Base-by-base conservation (phyloP, 2,888 invertebrate species). In the Agriopis leucophaearia region DNA sequence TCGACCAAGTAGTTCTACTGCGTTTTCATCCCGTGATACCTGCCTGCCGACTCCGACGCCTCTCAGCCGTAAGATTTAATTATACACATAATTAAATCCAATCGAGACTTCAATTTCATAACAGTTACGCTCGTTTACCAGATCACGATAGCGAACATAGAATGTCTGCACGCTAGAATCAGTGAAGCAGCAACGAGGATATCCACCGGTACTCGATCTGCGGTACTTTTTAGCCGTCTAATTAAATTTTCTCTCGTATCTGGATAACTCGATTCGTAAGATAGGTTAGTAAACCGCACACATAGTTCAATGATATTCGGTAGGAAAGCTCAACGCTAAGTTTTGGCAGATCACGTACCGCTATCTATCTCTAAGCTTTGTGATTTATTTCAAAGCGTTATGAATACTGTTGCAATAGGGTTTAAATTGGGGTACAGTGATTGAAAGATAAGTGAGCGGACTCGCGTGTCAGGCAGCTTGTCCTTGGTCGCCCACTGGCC, bases 401-500 rank as follows among this genome's bases (percentile, higher is more conserved):
- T 8, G 51, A 64, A 62, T 48, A 69, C 61, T 63, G 66, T 50
- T 71, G 70, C 36, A 62, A 73, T 72, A 74, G 73, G 73, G 74
- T 74, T 72, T 72, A 74, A 73, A 73, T 73, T 77, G 60, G 67
- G 71, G 72, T 73, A 77, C 79, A 77, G 71, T 76, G 73, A 77
- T 79, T 78, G 80, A 76, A 75, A 82, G 81, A 82, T 82, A 79
- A 82, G 80, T 76, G 80, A 74, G 75, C 65, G 72, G 79, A 81
- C 79, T 82, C 74, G 81, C 81, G 82, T 86, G 87, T 86, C 86
- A 86, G 85, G 81, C 82, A 85, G 75, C 74, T 75, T 84, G 91
- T 89, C 90, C 91, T 92, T 89, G 91, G 84, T 84, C 77, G 81
- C 78, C 79, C 80, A 74, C 79, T 81, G 84, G 79, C 77, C 86